Percentiles rank a stretch among this genome's conserved stretches.
Evolutionary conservation across 2,888 invertebrate species (phyloP).

Genomic region (Conomelus anceps): DNA sequence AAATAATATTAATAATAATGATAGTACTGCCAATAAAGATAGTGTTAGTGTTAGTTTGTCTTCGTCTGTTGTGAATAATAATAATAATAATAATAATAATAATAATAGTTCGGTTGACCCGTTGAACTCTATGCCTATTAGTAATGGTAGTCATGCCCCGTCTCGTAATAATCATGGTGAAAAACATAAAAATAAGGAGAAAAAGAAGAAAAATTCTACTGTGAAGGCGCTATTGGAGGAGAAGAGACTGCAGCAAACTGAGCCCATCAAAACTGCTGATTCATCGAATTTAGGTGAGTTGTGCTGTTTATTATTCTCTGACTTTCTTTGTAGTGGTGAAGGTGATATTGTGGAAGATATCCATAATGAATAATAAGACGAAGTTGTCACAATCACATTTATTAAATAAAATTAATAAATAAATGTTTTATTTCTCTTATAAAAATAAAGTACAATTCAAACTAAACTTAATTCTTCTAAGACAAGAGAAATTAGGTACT

Average conservation of each 20-base stretch:
- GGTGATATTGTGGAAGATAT: too few relatives aligned
- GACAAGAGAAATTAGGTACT: too few relatives aligned
- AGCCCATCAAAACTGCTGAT: not conserved
- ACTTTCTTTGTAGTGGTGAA: not conserved
- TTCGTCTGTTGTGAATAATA: not conserved
- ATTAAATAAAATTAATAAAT: too few relatives aligned
- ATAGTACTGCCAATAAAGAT: not conserved
- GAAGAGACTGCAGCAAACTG: constrained; percentile 29
- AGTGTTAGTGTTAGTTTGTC: not conserved
- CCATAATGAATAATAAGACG: too few relatives aligned
- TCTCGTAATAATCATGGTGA: not conserved
- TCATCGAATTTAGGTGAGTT: not conserved
- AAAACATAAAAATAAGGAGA: not conserved
- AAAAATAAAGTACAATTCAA: too few relatives aligned
- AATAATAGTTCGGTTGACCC: too few relatives aligned
- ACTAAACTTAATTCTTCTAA: too few relatives aligned
- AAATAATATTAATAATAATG: not conserved
- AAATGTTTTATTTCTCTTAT: too few relatives aligned
- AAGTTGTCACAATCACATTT: too few relatives aligned
- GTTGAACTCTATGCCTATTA: not conserved
- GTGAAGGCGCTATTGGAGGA: constrained; percentile 37
- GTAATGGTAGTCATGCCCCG: not conserved
- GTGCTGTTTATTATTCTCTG: not conserved
- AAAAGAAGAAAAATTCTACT: constrained; percentile 33
- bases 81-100: not conserved